phyloP scores from a whole-genome alignment of 2,888 invertebrate species.

The Epinotia ramella region DNA sequence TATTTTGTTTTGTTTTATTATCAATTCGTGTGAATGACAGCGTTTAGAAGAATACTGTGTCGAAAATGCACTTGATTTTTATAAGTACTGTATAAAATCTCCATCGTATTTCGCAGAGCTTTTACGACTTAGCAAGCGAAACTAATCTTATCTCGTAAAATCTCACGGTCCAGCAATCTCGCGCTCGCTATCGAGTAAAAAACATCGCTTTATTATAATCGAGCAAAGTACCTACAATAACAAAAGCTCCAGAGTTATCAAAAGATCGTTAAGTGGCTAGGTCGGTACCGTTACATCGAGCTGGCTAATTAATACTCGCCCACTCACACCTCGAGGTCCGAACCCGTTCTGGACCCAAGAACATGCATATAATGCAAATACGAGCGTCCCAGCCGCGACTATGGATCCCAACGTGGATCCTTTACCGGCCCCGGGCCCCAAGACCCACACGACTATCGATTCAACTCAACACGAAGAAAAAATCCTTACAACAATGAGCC shows the following conservation, averaged over 20 bases:
- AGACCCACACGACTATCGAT: slow-evolving; percentile 75
- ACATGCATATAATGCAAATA: slow-evolving; percentile 81
- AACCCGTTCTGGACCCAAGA: slow-evolving; percentile 67
- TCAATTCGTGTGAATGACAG: not conserved
- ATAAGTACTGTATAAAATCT: slow-evolving; percentile 12
- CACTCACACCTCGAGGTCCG: slow-evolving; percentile 63
- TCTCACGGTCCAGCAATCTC: slow-evolving; percentile 54
- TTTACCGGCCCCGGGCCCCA: slow-evolving; percentile 42
- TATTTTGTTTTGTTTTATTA: not conserved
- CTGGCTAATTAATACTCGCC: slow-evolving; percentile 79
- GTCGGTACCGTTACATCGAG: slow-evolving; percentile 68
- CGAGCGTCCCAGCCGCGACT: slow-evolving; percentile 50
- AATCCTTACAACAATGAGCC: slow-evolving; percentile 84
- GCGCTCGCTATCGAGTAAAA: slow-evolving; percentile 52
- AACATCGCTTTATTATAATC: slow-evolving; percentile 65
- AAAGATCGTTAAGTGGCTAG: slow-evolving; percentile 71
- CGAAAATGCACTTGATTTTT: not conserved
- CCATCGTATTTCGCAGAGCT: slow-evolving; percentile 47
- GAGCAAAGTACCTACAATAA: slow-evolving; percentile 61
- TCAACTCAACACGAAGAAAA: slow-evolving; percentile 77
- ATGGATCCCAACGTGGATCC: slow-evolving; percentile 2
- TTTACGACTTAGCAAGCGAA: slow-evolving; percentile 54
- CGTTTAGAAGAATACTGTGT: slow-evolving; percentile 16
- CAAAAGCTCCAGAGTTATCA: slow-evolving; percentile 66
- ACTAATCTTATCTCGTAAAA: slow-evolving; percentile 60